phyloP scores from a whole-genome alignment of 2,113 vertebrate species.

The Morone saxatilis region DNA sequence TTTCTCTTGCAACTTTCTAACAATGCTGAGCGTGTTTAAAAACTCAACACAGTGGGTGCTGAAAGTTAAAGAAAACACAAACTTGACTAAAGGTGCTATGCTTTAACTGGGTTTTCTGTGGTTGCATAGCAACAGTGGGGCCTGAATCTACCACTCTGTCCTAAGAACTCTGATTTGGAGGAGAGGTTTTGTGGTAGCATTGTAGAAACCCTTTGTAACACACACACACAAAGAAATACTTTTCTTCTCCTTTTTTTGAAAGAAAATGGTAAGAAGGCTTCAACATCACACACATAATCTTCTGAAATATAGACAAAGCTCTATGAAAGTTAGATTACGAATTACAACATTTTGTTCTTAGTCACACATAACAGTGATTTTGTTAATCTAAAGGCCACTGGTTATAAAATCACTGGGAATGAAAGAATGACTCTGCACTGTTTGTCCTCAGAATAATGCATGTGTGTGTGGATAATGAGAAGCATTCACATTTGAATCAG shows the following conservation, averaged over 20 bases:
- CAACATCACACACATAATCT: not conserved
- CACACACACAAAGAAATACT: not conserved
- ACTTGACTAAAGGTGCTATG: slow-evolving; percentile 50
- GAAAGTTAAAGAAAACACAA: slow-evolving; percentile 13
- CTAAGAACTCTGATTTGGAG: slow-evolving; percentile 38
- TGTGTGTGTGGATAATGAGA: slow-evolving; percentile 44
- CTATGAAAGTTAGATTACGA: slow-evolving; percentile 3
- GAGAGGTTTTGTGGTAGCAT: slow-evolving; percentile 32
- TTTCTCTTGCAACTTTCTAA: slow-evolving; percentile 31
- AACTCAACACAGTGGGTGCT: slow-evolving; percentile 30
- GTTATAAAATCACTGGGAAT: slow-evolving; percentile 14
- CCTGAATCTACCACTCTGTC: slow-evolving; percentile 41
- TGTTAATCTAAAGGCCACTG: not conserved
- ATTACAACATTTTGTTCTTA: slow-evolving; percentile 16
- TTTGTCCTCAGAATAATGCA: slow-evolving; percentile 20
- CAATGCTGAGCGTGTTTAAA: slow-evolving; percentile 31
- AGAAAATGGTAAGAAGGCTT: slow-evolving; percentile 10
- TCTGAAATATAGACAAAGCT: slow-evolving; percentile 13
- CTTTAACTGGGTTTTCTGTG: slow-evolving; percentile 43
- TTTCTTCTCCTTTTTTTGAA: not conserved
- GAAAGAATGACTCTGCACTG: slow-evolving; percentile 14
- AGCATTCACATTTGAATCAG: too few species aligned
- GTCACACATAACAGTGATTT: slow-evolving; percentile 1
- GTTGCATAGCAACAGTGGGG: slow-evolving; percentile 73
- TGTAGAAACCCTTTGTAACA: slow-evolving; percentile 33